Percentiles rank a stretch among this genome's conserved stretches.
Evolutionary conservation across 2,113 vertebrate species (phyloP).

Genomic region (Elephantulus edwardii): DNA sequence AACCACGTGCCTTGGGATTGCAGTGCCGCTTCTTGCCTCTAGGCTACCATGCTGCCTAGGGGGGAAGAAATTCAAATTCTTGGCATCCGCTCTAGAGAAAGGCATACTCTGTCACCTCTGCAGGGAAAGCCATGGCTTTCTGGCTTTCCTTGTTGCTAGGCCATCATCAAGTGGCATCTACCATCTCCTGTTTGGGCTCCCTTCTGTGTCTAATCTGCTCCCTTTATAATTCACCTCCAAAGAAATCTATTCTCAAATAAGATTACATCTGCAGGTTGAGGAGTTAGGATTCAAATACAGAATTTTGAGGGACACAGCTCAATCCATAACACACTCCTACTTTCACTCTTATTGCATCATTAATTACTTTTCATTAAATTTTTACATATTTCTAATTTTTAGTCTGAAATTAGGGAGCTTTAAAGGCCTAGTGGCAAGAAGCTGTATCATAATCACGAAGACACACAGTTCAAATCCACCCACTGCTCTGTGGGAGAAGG

Average conservation of each 20-base stretch:
- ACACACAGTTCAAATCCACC: no score
- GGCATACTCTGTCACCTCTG: not conserved
- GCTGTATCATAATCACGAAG: no score
- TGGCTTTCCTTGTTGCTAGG: not conserved
- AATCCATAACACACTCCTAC: not conserved
- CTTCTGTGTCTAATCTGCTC: not conserved
- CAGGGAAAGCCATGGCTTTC: not conserved
- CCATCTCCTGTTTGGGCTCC: not conserved
- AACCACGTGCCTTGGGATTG: no score
- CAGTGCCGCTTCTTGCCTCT: no score
- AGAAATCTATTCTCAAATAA: not conserved
- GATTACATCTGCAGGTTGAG: not conserved
- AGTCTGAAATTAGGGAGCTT: no score
- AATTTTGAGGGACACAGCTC: not conserved
- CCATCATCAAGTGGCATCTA: no score
- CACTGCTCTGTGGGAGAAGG: no score
- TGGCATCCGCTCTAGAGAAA: not conserved
- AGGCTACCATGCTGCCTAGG: no score
- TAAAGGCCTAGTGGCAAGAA: no score
- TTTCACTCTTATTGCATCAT: not conserved
- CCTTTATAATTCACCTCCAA: not conserved
- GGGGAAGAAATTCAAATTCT: not conserved
- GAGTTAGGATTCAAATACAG: not conserved
- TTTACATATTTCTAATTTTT: no score
- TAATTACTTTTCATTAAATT: not conserved